These are phyloP conservation scores for Acyrthosiphon pisum DNA, from an alignment of 1,140 invertebrate species.

Conservation along the genomic window DNA sequence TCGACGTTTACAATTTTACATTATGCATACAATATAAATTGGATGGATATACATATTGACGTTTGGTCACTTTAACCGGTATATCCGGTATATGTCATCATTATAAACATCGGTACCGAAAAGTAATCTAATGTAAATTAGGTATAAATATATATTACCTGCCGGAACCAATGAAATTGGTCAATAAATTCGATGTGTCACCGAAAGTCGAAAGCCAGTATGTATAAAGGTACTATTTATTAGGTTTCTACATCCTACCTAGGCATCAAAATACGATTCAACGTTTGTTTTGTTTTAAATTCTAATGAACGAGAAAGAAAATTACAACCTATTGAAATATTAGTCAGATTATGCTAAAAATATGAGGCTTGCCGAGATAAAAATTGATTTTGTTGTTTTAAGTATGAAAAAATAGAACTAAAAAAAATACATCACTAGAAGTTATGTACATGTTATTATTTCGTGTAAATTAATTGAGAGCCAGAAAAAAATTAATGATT, in stretches of 20 bases:
- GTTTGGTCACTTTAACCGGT: neutral
- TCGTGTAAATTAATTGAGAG: neutral
- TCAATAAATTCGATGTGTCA: neutral
- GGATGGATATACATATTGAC: neutral
- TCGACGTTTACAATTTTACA: neutral
- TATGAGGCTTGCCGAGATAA: neutral
- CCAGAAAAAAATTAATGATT: neutral
- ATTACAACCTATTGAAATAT: neutral
- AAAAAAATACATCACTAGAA: too few species aligned
- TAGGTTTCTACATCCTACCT: neutral
- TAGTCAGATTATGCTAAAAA: neutral
- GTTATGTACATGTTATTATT: neutral
- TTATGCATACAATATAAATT: slow-evolving; percentile 11
- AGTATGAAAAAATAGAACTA: neutral
- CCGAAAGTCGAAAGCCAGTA: neutral
- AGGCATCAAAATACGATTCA: neutral
- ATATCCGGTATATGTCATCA: neutral
- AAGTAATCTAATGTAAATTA: neutral
- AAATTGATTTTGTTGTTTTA: neutral
- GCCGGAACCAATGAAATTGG: neutral
- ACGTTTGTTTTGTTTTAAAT: neutral
- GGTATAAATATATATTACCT: neutral
- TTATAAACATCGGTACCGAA: neutral
- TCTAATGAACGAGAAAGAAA: neutral
- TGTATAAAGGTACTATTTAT: neutral